These are phyloP conservation scores for Paradoxurus hermaphroditus DNA, from an alignment of 2,113 vertebrate genomes.

Conservation along the genomic window DNA sequence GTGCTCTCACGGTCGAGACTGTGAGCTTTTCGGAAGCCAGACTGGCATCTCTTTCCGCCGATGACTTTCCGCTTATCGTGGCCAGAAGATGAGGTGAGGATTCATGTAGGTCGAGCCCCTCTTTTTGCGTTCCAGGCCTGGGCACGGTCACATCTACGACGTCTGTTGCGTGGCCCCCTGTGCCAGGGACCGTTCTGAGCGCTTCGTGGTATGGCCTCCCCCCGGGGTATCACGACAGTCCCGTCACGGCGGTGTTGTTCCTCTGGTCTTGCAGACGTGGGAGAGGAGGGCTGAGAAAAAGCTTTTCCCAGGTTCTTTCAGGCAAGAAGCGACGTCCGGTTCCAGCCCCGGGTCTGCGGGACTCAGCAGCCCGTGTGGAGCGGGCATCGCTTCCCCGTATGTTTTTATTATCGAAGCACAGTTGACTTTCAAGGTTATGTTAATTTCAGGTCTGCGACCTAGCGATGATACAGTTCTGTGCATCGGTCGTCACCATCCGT, in stretches of 20 bases:
- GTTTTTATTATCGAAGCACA: background rate
- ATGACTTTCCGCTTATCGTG: background rate
- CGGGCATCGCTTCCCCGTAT: background rate
- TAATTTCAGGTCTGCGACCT: background rate
- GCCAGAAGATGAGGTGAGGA: background rate
- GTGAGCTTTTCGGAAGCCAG: background rate
- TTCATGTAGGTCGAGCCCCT: background rate
- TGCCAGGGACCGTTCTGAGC: accelerated
- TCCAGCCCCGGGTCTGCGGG: background rate
- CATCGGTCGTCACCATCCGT: background rate
- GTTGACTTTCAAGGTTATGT: background rate
- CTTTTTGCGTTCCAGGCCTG: background rate
- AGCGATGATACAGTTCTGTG: background rate
- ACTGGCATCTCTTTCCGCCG: background rate
- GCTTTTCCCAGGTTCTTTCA: background rate
- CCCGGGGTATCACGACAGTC: background rate
- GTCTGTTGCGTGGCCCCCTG: background rate
- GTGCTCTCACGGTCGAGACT: background rate
- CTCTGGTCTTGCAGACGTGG: background rate
- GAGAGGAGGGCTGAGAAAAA: background rate
- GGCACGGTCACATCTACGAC: background rate
- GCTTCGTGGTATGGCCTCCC: accelerated
- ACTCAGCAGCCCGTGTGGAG: background rate
- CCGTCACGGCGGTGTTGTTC: too few species aligned
- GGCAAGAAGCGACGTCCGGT: background rate